phyloP scores from a whole-genome alignment of 2,113 vertebrate genomes.

The Macheiramphus alcinus region DNA sequence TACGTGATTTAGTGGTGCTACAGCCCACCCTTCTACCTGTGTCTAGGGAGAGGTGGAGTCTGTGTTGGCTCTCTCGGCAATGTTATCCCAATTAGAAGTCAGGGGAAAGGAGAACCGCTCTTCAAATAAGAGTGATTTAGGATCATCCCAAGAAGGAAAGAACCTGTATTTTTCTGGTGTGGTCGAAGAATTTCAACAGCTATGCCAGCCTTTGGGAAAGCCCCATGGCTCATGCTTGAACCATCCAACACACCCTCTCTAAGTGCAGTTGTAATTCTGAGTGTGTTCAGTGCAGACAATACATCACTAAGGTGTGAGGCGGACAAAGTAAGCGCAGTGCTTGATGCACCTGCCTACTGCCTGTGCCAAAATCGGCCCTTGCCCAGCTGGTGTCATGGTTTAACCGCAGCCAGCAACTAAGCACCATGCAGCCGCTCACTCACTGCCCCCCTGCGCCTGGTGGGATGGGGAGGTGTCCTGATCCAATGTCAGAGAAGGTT shows the following conservation, averaged over 20 bases:
- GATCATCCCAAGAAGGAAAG: neutral
- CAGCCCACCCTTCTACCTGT: neutral
- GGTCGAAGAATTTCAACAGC: too few species aligned
- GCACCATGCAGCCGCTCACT: too few species aligned
- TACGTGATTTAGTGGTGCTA: too few species aligned
- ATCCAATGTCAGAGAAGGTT: too few species aligned
- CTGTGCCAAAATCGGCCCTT: neutral
- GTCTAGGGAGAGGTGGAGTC: neutral
- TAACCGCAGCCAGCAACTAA: too few species aligned
- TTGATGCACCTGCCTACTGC: neutral
- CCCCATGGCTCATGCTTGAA: accelerated
- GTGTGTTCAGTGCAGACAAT: neutral
- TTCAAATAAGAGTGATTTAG: too few species aligned
- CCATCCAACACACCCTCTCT: accelerated
- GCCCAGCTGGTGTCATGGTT: neutral
- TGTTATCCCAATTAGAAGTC: accelerated
- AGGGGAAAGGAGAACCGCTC: neutral
- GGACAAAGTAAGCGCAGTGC: neutral
- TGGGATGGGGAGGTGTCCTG: too few species aligned
- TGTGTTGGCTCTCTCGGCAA: accelerated
- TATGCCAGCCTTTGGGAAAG: neutral
- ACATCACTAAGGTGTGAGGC: too few species aligned
- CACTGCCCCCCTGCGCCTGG: too few species aligned
- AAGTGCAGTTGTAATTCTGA: too few species aligned
- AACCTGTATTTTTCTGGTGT: neutral